phyloP scores from a whole-genome alignment of 2,888 invertebrate genomes.

The Neoscelio sp. region DNA sequence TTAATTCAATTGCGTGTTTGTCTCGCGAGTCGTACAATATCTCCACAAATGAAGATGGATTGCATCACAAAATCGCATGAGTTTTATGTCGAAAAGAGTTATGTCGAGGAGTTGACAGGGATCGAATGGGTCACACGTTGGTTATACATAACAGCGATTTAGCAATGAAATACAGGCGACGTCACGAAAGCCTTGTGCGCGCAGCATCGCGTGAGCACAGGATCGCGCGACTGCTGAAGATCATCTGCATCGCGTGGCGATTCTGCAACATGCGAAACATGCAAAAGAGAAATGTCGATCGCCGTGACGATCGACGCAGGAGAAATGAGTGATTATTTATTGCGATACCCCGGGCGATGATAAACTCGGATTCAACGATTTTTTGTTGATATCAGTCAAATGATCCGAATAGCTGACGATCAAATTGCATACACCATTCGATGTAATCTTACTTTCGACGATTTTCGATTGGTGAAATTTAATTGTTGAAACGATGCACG shows the following conservation, averaged over 20 bases:
- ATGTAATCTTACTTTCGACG: too few relatives aligned
- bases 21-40: constrained; percentile 19
- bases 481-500: too few relatives aligned
- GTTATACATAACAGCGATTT: constrained; percentile 50
- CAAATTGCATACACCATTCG: too few relatives aligned
- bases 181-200: constrained; percentile 29
- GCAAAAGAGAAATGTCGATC: constrained; percentile 59
- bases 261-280: constrained; percentile 43
- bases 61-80: constrained; percentile 30
- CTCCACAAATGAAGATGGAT: constrained; percentile 48
- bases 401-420: too few relatives aligned
- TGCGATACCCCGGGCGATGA: constrained; percentile 26
- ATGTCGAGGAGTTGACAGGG: constrained; percentile 45
- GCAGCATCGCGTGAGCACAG: constrained; percentile 28
- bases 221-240: constrained; percentile 35
- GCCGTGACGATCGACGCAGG: constrained; percentile 32
- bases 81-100: constrained; percentile 43
- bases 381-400: constrained; percentile 16
- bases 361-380: constrained; percentile 3
- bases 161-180: constrained; percentile 44
- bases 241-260: constrained; percentile 58
- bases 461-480: too few relatives aligned
- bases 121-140: constrained; percentile 42
- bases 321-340: constrained; percentile 47
- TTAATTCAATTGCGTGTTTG: constrained; percentile 43